phyloP scores from a whole-genome alignment of 2,113 vertebrate genomes.

The Crypturellus undulatus region DNA sequence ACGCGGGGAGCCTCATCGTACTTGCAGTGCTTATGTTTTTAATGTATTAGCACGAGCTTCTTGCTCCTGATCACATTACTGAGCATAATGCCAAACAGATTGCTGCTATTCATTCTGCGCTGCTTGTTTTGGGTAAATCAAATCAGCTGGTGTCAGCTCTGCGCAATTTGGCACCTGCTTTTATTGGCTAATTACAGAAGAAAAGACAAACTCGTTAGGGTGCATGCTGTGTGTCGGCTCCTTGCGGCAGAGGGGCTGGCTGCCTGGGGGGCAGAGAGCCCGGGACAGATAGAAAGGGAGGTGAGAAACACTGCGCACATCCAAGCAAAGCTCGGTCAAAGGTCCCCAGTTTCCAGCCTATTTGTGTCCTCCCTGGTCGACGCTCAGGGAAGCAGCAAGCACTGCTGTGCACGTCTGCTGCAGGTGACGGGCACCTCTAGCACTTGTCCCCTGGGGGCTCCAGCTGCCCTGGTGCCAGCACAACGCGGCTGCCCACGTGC shows the following conservation, averaged over 20 bases:
- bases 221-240: not conserved
- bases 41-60: slow-evolving; percentile 5
- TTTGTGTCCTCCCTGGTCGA: not conserved
- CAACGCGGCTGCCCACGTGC: not conserved
- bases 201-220: slow-evolving; percentile 46
- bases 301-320: not conserved
- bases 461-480: accelerated
- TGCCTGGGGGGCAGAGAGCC: too few relatives aligned
- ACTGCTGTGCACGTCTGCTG: too few relatives aligned
- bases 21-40: not conserved
- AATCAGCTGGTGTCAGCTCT: slow-evolving; percentile 60
- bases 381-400: not conserved
- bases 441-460: not conserved
- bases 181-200: slow-evolving; percentile 52
- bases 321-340: not conserved
- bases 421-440: not conserved
- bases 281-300: accelerated
- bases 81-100: slow-evolving; percentile 54
- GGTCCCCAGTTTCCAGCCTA: not conserved
- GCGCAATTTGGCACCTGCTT: slow-evolving; percentile 60
- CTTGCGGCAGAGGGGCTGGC: not conserved
- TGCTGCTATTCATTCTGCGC: slow-evolving; percentile 53
- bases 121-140: slow-evolving; percentile 65
- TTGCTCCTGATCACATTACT: slow-evolving; percentile 41
- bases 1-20: not conserved